Percentiles rank a stretch among this genome's conserved stretches.
Conservation (phyloP, 2,797 vertebrate genomes). For the Muraenolepis orangiensis region DNA sequence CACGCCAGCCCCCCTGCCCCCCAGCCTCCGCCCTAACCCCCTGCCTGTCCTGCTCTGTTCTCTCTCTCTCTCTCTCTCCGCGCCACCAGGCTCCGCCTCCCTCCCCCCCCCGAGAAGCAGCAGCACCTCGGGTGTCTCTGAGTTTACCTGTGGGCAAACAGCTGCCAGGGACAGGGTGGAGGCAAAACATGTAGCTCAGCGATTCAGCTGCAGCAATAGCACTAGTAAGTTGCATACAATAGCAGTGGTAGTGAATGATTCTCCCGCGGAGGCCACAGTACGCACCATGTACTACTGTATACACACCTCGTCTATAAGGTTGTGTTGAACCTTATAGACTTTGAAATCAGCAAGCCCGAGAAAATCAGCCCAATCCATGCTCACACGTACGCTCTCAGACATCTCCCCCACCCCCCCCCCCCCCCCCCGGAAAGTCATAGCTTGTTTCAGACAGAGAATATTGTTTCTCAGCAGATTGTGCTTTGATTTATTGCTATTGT, state of each 20-base stretch:
- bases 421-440: neutral
- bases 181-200: neutral
- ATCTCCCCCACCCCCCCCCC: no score
- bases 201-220: neutral
- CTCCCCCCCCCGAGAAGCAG: neutral
- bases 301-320: neutral
- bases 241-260: neutral
- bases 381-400: neutral
- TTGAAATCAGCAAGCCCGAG: neutral
- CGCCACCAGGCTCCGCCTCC: neutral
- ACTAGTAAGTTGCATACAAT: neutral
- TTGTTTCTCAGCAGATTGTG: neutral
- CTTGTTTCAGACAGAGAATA: neutral
- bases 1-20: slow-evolving; percentile 65
- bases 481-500: neutral
- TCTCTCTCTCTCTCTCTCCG: neutral
- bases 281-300: neutral
- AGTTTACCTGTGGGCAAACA: neutral
- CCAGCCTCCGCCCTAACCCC: slow-evolving; percentile 53
- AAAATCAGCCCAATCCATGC: neutral
- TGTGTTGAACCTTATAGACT: neutral
- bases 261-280: neutral
- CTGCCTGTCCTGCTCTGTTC: slow-evolving; percentile 7
- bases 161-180: neutral
- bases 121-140: neutral